Percentiles rank a stretch among this genome's conserved stretches.
Conservation (phyloP, 2,797 vertebrate genomes). For the Synanceia verrucosa region DNA sequence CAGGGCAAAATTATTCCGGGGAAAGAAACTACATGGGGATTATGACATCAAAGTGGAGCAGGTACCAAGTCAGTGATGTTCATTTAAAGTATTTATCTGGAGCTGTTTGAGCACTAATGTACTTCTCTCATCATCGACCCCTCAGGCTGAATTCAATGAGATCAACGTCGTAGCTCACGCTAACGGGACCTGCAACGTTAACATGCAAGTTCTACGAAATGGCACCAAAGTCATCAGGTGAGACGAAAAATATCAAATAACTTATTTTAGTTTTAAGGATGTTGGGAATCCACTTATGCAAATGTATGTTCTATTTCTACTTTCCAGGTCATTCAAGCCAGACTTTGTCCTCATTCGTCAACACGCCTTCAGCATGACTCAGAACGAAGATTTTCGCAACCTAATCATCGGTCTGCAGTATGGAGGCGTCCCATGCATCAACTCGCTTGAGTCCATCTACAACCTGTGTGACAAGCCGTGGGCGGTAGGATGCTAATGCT, state of each 20-base stretch:
- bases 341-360: slow-evolving; percentile 97
- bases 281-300: background rate
- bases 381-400: slow-evolving; percentile 97
- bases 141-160: slow-evolving; percentile 94
- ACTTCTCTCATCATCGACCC: slow-evolving; percentile 19
- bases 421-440: slow-evolving; percentile 90
- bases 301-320: background rate
- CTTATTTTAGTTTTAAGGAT: background rate
- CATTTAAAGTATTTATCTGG: slow-evolving; percentile 3
- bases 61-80: slow-evolving; percentile 75
- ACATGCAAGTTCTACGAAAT: slow-evolving; percentile 90
- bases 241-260: slow-evolving; percentile 42
- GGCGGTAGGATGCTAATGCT: slow-evolving; percentile 85
- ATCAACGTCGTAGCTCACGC: slow-evolving; percentile 95
- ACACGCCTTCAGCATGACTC: slow-evolving; percentile 96
- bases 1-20: slow-evolving; percentile 94
- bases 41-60: slow-evolving; percentile 97
- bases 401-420: slow-evolving; percentile 97
- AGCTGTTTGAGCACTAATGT: slow-evolving; percentile 3
- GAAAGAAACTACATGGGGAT: slow-evolving; percentile 93
- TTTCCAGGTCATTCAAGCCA: slow-evolving; percentile 92
- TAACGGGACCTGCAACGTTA: slow-evolving; percentile 91
- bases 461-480: slow-evolving; percentile 99
- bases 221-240: slow-evolving; percentile 93
- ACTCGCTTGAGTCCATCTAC: slow-evolving; percentile 95